Conservation (phyloP, 37 sponge, comb jelly and placozoan genomes). For the Cliona cf. orientalis region DNA sequence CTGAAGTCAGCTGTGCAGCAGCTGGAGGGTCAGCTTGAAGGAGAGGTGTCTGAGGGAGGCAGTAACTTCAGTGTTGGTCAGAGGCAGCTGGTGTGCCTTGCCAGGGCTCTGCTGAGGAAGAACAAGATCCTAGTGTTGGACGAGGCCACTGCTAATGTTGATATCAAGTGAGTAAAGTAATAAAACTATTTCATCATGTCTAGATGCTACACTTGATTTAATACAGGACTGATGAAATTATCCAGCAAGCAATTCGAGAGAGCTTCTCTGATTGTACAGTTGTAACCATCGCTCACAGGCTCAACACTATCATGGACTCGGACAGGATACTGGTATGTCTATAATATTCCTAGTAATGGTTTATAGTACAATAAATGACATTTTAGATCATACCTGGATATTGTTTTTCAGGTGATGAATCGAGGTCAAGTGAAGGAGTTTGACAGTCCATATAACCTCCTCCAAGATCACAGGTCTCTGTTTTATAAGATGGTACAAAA, state of each 20-base stretch:
- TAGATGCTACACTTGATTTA: not conserved
- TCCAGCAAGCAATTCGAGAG: slow-evolving; percentile 84
- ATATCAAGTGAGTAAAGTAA: slow-evolving; percentile 55
- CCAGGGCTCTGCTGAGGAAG: slow-evolving; percentile 82
- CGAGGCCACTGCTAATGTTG: slow-evolving; percentile 93
- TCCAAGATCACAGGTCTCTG: slow-evolving; percentile 18
- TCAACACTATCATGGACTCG: slow-evolving; percentile 96
- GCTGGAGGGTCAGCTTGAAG: slow-evolving; percentile 64
- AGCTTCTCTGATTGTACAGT: slow-evolving; percentile 87
- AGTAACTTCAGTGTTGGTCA: slow-evolving; percentile 90
- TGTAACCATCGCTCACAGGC: slow-evolving; percentile 94
- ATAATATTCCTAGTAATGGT: no score
- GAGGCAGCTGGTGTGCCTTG: slow-evolving; percentile 86
- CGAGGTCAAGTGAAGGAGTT: slow-evolving; percentile 57
- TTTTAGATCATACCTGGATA: no score
- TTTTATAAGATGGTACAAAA: slow-evolving; percentile 52
- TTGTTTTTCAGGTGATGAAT: slow-evolving; percentile 69
- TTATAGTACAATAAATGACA: no score
- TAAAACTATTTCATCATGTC: not conserved
- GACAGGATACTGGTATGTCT: slow-evolving; percentile 81
- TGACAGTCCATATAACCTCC: slow-evolving; percentile 48
- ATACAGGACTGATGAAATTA: slow-evolving; percentile 88
- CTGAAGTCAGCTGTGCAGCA: slow-evolving; percentile 68
- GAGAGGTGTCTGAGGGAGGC: slow-evolving; percentile 75
- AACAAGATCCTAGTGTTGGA: slow-evolving; percentile 89